These are phyloP conservation scores for Hofmannophila pseudospretella DNA, from an alignment of 2,888 invertebrate species.

Conservation along the genomic window DNA sequence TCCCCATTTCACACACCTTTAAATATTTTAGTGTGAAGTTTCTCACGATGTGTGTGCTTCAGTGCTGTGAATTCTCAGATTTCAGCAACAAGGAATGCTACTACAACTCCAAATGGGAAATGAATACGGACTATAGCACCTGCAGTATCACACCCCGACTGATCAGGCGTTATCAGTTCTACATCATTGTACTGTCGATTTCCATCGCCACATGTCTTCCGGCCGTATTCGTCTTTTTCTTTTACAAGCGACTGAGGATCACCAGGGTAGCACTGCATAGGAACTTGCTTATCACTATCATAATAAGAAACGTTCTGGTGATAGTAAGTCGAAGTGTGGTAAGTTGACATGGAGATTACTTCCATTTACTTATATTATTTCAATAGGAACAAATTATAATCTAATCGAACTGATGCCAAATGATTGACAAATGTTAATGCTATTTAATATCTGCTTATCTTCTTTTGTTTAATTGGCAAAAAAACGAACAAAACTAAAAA, in stretches of 20 bases:
- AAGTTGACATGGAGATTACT: constrained; percentile 19
- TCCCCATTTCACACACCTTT: too few species aligned
- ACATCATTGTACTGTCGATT: constrained; percentile 70
- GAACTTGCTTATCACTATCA: constrained; percentile 78
- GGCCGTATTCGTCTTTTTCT: constrained; percentile 75
- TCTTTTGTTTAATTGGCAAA: too few species aligned
- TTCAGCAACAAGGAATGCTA: constrained; percentile 77
- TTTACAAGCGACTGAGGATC: constrained; percentile 72
- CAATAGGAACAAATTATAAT: too few species aligned
- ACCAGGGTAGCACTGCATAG: constrained; percentile 77
- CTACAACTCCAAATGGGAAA: constrained; percentile 75
- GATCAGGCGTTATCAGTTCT: constrained; percentile 68
- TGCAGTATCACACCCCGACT: constrained; percentile 77
- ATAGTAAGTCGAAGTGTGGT: constrained; percentile 76
- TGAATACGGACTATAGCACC: constrained; percentile 75
- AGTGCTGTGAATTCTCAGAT: too few species aligned
- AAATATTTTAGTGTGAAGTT: too few species aligned
- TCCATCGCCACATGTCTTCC: constrained; percentile 75
- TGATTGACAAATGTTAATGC: too few species aligned
- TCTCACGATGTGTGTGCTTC: too few species aligned
- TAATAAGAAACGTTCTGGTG: constrained; percentile 76
- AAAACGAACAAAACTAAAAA: too few species aligned
- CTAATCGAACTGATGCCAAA: too few species aligned
- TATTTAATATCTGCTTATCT: too few species aligned
- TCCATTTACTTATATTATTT: background rate